These are phyloP conservation scores for Hymenochirus boettgeri DNA, from an alignment of 2,113 vertebrate genomes.

Conservation along the genomic window DNA sequence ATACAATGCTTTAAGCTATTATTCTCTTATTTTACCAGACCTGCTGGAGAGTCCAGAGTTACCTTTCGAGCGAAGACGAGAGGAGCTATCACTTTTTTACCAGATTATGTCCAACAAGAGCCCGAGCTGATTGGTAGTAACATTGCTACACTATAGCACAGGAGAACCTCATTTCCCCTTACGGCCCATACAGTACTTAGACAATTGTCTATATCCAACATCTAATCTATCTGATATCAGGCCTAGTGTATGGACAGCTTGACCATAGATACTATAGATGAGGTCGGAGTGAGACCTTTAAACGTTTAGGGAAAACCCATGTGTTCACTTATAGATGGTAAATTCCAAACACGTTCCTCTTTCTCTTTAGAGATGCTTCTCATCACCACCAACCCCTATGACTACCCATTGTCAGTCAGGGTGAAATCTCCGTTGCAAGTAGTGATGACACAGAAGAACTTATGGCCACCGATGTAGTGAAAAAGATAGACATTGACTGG, in stretches of 20 bases:
- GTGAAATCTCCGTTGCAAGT: slow-evolving; percentile 82
- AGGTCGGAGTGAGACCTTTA: too few species aligned
- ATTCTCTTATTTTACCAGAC: slow-evolving; percentile 49
- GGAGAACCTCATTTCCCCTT: too few species aligned
- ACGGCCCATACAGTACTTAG: too few species aligned
- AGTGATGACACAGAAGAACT: slow-evolving; percentile 83
- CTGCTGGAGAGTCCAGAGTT: slow-evolving; percentile 72
- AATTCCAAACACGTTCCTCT: background rate
- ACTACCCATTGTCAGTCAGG: slow-evolving; percentile 79
- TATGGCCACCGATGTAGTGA: slow-evolving; percentile 82
- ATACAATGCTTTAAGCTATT: background rate
- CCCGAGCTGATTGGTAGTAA: slow-evolving; percentile 77
- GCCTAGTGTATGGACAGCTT: too few species aligned
- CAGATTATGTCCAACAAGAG: slow-evolving; percentile 79
- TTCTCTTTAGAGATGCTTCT: slow-evolving; percentile 72
- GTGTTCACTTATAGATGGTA: too few species aligned
- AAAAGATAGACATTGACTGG: too few species aligned
- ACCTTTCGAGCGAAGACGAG: slow-evolving; percentile 77
- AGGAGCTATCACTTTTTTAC: slow-evolving; percentile 83
- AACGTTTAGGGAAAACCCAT: too few species aligned
- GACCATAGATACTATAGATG: too few species aligned
- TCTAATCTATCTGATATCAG: too few species aligned
- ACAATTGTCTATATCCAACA: too few species aligned
- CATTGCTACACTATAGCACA: too few species aligned
- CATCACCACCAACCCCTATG: slow-evolving; percentile 81